Evolutionary conservation across 2,113 vertebrate species (phyloP), one percentile per base, ranked within the genome.

Genomic region (Amphiprion ocellaris): DNA sequence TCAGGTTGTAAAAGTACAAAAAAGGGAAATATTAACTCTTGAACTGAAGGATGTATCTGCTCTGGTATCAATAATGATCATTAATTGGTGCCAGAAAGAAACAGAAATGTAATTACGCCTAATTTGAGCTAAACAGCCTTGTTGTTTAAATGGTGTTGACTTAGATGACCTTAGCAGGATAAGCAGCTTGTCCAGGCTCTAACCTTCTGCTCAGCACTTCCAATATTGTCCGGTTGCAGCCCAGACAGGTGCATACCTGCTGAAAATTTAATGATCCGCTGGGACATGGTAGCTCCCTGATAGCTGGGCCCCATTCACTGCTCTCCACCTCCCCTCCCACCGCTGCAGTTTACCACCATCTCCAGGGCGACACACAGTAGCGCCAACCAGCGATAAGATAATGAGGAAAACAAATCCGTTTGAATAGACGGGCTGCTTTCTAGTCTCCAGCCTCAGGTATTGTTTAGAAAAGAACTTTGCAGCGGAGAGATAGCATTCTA

Each of bases 241-340:
- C 79, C 78, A 87, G 82, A 83, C 85, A 87, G 89, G 83, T 85
- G 77, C 86, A 66, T 50, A 77, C 59, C 87, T 89, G 70, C 79
- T 96, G 93, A 95, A 96, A 94, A 77, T 93, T 95, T 96, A 93
- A 96, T 95, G 93, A 84, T 86, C 74, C 89, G 77, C 74, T 74
- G 81, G 85, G 85, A 94, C 88, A 84, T 87, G 92, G 89, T 85
- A 74, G 90, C 84, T 91, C 85, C 77, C 90, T 87, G 90, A 93
- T 93, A 93, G 89, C 90, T 52, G 71, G 77, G 78, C 82, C 73
- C 86, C 87, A 93, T 94, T 94, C 92, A 92, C 86, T 88, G 82
- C 41, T 58, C 88, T 49, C 65, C 67, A 8, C 63, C 53, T 33
- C 87, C 71, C 78, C 86, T 82, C 87, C 79, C 81, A 10, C 73